Evolutionary conservation across 2,888 invertebrate species (phyloP).

Genomic region (Euzetes globulus): DNA sequence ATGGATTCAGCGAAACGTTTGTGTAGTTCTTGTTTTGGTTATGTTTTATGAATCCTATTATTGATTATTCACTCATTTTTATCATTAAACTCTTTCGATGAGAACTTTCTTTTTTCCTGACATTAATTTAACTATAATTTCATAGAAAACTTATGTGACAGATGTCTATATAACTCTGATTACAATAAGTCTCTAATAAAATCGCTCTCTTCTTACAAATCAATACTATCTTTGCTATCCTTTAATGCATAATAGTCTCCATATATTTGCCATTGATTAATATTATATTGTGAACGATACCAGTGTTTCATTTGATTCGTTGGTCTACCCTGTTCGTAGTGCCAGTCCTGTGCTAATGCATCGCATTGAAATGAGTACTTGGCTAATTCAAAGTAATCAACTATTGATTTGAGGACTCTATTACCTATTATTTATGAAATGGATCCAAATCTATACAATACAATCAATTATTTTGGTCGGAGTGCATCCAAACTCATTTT

Average conservation of each 20-base stretch:
- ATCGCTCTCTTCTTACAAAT: background rate
- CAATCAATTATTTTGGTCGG: background rate
- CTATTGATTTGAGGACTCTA: constrained; percentile 23
- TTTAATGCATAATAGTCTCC: background rate
- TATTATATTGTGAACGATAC: background rate
- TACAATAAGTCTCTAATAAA: background rate
- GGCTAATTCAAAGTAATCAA: constrained; percentile 24
- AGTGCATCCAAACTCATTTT: background rate
- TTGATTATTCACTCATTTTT: background rate
- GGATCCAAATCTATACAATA: constrained; percentile 9
- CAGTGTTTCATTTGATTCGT: background rate
- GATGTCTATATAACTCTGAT: background rate
- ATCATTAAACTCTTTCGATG: background rate
- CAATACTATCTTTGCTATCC: background rate
- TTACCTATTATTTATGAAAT: constrained; percentile 19
- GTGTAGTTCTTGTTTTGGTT: background rate
- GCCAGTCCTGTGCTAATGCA: background rate
- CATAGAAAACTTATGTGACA: background rate
- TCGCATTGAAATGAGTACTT: background rate
- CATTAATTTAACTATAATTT: constrained; percentile 10
- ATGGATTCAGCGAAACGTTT: background rate
- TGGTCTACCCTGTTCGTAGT: background rate
- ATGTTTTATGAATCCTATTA: background rate
- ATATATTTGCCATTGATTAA: constrained; percentile 12
- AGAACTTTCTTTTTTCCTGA: background rate